phyloP scores from a whole-genome alignment of 2,797 vertebrate genomes.

The Syngnathus rostellatus region DNA sequence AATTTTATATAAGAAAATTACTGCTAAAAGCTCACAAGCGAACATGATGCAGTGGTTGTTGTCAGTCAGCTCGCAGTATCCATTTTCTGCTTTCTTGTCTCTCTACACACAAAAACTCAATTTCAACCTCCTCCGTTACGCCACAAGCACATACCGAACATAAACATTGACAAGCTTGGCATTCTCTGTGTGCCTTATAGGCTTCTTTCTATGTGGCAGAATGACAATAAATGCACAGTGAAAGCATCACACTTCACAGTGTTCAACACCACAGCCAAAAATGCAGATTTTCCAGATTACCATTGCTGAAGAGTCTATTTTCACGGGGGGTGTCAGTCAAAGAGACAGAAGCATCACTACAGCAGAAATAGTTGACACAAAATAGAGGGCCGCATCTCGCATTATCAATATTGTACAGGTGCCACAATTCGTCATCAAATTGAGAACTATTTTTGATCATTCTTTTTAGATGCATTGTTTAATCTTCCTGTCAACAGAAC shows the following conservation, averaged over 20 bases:
- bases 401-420: neutral
- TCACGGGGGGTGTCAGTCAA: neutral
- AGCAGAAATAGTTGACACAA: neutral
- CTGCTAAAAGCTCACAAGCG: neutral
- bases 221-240: neutral
- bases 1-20: neutral
- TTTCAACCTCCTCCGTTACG: neutral
- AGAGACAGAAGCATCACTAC: neutral
- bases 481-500: neutral
- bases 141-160: neutral
- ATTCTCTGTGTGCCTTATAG: neutral
- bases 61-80: neutral
- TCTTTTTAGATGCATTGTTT: too few relatives aligned
- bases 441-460: too few relatives aligned
- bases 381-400: neutral
- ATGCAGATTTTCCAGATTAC: neutral
- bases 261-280: neutral
- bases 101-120: neutral
- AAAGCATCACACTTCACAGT: neutral
- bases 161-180: neutral
- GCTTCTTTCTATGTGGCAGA: neutral
- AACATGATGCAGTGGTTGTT: neutral
- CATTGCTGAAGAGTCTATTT: neutral
- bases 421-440: too few relatives aligned
- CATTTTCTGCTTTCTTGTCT: slow-evolving; percentile 2